Conservation (phyloP, 2,888 invertebrate genomes). For the Cancer borealis region DNA sequence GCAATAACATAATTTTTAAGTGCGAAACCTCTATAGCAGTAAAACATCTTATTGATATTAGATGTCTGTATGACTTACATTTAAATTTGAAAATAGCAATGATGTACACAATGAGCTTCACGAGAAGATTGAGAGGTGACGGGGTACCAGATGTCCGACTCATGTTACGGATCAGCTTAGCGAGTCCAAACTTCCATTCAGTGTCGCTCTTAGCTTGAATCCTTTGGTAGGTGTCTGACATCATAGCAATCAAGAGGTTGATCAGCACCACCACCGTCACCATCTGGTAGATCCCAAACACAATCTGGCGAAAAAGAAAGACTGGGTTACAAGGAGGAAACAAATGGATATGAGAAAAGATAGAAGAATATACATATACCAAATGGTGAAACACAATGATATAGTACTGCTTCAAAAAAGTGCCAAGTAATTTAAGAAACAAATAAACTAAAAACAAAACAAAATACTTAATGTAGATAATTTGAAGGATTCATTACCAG, state of each 20-base stretch:
- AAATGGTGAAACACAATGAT: too few species aligned
- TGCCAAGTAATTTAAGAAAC: too few species aligned
- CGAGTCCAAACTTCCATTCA: constrained; percentile 99
- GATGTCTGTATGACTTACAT: constrained; percentile 78
- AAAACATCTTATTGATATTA: not conserved
- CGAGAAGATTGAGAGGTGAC: constrained; percentile 97
- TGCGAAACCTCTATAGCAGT: too few species aligned
- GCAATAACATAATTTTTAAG: too few species aligned
- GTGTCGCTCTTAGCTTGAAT: constrained; percentile 99
- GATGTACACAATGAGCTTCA: constrained; percentile 94
- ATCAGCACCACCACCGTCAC: constrained; percentile 98
- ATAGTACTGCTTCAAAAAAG: too few species aligned
- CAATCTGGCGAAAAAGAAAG: constrained; percentile 81
- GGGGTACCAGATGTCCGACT: constrained; percentile 98
- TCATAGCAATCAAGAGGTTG: constrained; percentile 99
- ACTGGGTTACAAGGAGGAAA: not conserved
- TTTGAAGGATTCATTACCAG: too few species aligned
- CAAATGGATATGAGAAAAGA: not conserved
- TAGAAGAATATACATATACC: not conserved
- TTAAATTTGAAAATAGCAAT: constrained; percentile 87
- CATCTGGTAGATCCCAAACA: constrained; percentile 97
- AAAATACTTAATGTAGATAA: too few species aligned
- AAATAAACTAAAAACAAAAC: too few species aligned
- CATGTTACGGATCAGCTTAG: constrained; percentile 99
- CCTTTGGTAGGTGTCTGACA: constrained; percentile 99